phyloP scores from a whole-genome alignment of 2,888 invertebrate species.

The Nephrotoma guestfalica region DNA sequence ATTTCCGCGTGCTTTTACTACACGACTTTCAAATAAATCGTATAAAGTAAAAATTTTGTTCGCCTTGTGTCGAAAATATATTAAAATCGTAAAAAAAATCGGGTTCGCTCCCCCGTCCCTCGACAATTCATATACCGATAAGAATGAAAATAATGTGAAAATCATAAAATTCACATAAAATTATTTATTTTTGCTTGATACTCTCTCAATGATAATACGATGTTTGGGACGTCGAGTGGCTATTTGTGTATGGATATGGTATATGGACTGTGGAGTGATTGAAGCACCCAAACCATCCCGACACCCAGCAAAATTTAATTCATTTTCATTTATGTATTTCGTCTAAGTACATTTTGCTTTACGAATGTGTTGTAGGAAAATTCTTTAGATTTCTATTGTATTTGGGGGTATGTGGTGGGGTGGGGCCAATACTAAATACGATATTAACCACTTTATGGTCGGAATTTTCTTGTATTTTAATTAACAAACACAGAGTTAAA shows the following conservation, averaged over 20 bases:
- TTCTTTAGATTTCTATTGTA: not conserved
- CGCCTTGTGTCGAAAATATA: not conserved
- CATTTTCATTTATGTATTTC: not conserved
- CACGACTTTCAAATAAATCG: not conserved
- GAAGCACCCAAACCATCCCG: not conserved
- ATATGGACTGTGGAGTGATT: not conserved
- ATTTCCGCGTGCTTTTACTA: not conserved
- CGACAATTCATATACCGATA: not conserved
- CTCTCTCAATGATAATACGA: not conserved
- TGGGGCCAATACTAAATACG: not conserved
- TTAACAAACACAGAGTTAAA: not conserved
- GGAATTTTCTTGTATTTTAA: not conserved
- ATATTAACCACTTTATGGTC: not conserved
- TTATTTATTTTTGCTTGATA: not conserved
- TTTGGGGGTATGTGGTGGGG: not conserved
- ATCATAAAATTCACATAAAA: not conserved
- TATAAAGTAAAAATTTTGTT: not conserved
- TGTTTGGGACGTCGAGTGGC: not conserved
- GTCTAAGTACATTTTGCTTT: not conserved
- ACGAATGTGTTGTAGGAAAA: not conserved
- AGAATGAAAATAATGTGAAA: not conserved
- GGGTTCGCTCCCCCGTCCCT: not conserved
- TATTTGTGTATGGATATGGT: too few relatives aligned
- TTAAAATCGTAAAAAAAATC: not conserved
- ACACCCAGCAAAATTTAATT: not conserved